These are phyloP conservation scores for Sebastes jordani DNA, from an alignment of 2,797 vertebrate genomes.

Conservation along the genomic window DNA sequence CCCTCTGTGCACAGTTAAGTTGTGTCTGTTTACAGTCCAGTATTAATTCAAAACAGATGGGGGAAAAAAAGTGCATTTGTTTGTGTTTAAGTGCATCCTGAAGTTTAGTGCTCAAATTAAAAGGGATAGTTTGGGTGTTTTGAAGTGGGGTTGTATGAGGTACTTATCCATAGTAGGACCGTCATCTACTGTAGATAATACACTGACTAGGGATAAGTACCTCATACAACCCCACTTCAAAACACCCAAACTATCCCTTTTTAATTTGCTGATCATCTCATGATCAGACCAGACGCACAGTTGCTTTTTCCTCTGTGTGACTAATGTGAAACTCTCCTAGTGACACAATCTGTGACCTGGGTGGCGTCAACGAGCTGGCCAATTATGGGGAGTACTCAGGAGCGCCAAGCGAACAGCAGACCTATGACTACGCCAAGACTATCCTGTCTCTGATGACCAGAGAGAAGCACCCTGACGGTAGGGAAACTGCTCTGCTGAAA, in stretches of 20 bases:
- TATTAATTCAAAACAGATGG: neutral
- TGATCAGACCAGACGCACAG: neutral
- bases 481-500: neutral
- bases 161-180: too few species aligned
- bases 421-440: slow-evolving; percentile 98
- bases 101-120: neutral
- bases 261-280: neutral
- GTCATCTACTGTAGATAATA: too few species aligned
- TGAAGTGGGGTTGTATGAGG: too few species aligned
- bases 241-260: too few species aligned
- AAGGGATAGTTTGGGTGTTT: too few species aligned
- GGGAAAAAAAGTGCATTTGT: neutral
- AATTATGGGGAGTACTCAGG: slow-evolving; percentile 98
- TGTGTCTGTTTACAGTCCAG: slow-evolving; percentile 17
- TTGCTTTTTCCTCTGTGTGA: slow-evolving; percentile 6
- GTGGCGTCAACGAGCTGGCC: slow-evolving; percentile 93
- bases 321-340: slow-evolving; percentile 66
- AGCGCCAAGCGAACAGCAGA: slow-evolving; percentile 97
- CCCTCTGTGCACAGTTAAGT: slow-evolving; percentile 46
- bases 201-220: too few species aligned
- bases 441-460: slow-evolving; percentile 97
- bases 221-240: too few species aligned
- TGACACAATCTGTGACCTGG: slow-evolving; percentile 98
- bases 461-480: slow-evolving; percentile 93
- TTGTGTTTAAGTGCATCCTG: neutral